These are phyloP conservation scores for Myiopsitta monachus DNA, from an alignment of 2,113 vertebrate genomes.

Conservation along the genomic window DNA sequence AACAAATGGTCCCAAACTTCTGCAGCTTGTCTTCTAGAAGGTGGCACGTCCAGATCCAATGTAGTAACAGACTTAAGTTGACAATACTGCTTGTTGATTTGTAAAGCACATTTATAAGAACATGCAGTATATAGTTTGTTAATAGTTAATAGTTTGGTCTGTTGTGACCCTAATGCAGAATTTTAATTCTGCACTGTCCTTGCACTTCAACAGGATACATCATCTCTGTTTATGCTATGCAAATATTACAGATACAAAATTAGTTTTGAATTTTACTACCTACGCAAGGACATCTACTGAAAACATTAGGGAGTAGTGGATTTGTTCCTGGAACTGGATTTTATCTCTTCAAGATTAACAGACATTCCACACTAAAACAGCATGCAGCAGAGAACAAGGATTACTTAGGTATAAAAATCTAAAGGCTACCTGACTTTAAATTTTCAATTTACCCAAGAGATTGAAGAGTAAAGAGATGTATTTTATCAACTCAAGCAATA, in stretches of 20 bases:
- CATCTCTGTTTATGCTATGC: background rate
- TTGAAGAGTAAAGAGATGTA: background rate
- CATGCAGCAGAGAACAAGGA: background rate
- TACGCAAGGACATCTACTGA: background rate
- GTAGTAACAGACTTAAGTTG: background rate
- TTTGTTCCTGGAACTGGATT: background rate
- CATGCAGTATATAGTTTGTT: constrained; percentile 15
- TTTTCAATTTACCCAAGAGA: background rate
- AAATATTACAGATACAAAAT: background rate
- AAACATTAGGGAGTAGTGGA: background rate
- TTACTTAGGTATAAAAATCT: background rate
- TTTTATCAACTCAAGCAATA: background rate
- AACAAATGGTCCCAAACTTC: background rate
- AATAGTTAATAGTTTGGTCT: constrained; percentile 25
- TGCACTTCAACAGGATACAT: background rate
- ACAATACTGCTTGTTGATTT: constrained; percentile 29
- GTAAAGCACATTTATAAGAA: constrained; percentile 26
- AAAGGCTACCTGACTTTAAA: background rate
- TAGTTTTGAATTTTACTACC: constrained; percentile 10
- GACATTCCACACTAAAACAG: background rate
- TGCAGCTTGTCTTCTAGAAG: background rate
- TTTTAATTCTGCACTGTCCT: background rate
- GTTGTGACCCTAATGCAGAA: background rate
- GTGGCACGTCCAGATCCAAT: background rate
- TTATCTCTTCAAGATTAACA: constrained; percentile 1